phyloP scores from a whole-genome alignment of 1,140 invertebrate species.

The Drosophila jambulina region DNA sequence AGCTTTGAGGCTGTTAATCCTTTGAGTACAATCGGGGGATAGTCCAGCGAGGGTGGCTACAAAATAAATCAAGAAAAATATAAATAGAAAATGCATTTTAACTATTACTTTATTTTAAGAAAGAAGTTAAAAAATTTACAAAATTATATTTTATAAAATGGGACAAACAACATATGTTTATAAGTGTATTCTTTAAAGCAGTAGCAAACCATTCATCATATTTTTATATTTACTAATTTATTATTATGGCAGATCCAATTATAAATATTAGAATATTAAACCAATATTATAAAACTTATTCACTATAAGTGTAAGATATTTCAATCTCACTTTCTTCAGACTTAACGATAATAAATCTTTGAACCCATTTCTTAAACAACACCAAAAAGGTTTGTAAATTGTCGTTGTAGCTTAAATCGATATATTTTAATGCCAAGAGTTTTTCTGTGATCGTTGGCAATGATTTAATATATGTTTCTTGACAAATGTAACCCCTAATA shows the following conservation, averaged over 20 bases:
- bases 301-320: no score
- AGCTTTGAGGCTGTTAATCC: constrained; percentile 77
- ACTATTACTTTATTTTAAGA: background rate
- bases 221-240: no score
- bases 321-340: no score
- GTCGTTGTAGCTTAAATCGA: background rate
- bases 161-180: background rate
- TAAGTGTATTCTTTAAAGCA: background rate
- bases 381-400: background rate
- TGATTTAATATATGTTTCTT: constrained; percentile 14
- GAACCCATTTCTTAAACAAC: constrained; percentile 1
- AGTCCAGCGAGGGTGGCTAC: constrained; percentile 35
- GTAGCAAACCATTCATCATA: background rate
- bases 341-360: background rate
- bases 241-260: background rate
- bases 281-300: background rate
- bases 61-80: constrained; percentile 4
- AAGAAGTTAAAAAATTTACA: background rate
- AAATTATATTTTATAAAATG: background rate
- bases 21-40: constrained; percentile 64
- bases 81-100: background rate
- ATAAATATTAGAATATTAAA: background rate
- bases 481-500: constrained; percentile 28
- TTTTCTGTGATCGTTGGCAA: constrained; percentile 1
- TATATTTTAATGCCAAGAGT: background rate